Evolutionary conservation across 2,797 vertebrate genomes (phyloP).

Genomic region (Morus bassanus): DNA sequence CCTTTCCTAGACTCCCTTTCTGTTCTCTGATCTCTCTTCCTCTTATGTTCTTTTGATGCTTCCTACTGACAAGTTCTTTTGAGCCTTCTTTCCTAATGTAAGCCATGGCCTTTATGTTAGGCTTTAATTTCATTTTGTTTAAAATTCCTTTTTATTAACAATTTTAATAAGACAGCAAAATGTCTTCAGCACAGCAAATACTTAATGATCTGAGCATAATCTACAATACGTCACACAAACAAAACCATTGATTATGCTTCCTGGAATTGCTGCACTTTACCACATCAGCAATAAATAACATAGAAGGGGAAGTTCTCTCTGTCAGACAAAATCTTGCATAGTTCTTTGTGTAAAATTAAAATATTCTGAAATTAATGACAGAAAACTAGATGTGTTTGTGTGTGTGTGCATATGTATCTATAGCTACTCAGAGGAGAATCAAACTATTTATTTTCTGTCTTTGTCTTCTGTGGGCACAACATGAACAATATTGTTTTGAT

Average conservation of each 20-base stretch:
- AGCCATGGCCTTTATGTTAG: background rate
- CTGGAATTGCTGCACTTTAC: background rate
- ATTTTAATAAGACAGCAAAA: constrained; percentile 3
- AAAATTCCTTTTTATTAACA: constrained; percentile 16
- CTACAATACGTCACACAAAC: background rate
- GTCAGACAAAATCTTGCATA: background rate
- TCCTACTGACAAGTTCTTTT: constrained; percentile 51
- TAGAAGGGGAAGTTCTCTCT: background rate
- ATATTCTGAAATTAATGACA: background rate
- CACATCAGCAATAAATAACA: background rate
- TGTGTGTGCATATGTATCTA: background rate
- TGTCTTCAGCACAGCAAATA: background rate
- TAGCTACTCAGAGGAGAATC: background rate
- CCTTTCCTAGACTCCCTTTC: constrained; percentile 2
- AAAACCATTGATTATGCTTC: background rate
- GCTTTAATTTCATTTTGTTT: constrained; percentile 35
- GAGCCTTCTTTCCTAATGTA: background rate
- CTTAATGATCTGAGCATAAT: background rate
- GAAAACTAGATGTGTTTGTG: background rate
- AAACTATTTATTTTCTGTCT: background rate
- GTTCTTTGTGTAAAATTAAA: background rate
- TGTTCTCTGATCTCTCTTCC: constrained; percentile 43
- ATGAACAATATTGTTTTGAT: background rate
- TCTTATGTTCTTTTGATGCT: constrained; percentile 51
- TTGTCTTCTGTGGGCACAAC: background rate